Percentiles rank a stretch among this genome's conserved stretches.
Conservation (phyloP, 2,797 vertebrate species). For the Pygocentrus nattereri region DNA sequence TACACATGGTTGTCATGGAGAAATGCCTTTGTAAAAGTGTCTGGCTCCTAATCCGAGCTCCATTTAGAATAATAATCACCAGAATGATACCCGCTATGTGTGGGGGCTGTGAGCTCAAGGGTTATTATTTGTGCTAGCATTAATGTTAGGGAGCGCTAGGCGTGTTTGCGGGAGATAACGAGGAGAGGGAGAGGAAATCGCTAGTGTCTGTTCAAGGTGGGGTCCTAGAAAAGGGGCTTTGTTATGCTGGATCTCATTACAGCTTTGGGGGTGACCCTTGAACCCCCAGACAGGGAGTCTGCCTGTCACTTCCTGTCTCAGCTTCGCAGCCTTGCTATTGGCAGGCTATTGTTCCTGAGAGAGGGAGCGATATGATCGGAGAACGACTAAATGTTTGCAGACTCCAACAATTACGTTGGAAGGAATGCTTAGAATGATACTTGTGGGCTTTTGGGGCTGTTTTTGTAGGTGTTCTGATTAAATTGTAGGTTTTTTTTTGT, state of each 20-base stretch:
- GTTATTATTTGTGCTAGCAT: conserved; percentile 60
- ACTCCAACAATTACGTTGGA: conserved; percentile 71
- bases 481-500: conserved; percentile 21
- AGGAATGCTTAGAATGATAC: conserved; percentile 56
- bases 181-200: conserved; percentile 5
- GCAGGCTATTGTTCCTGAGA: conserved; percentile 75
- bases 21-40: conserved; percentile 60
- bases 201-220: conserved; percentile 38
- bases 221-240: conserved; percentile 70
- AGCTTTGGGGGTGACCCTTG: conserved; percentile 70
- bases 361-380: conserved; percentile 70
- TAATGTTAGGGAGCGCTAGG: conserved; percentile 61
- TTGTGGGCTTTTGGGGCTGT: background rate
- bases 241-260: conserved; percentile 73
- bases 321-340: conserved; percentile 69
- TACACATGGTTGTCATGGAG: conserved; percentile 60
- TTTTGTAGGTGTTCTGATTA: background rate
- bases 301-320: conserved; percentile 76
- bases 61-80: conserved; percentile 70
- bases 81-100: conserved; percentile 55
- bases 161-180: conserved; percentile 77
- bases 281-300: conserved; percentile 72
- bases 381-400: conserved; percentile 78
- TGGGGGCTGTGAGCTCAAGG: conserved; percentile 55
- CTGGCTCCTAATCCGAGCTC: conserved; percentile 59